Evolutionary conservation across 2,797 vertebrate genomes (phyloP).

Genomic region (Phoebastria nigripes): DNA sequence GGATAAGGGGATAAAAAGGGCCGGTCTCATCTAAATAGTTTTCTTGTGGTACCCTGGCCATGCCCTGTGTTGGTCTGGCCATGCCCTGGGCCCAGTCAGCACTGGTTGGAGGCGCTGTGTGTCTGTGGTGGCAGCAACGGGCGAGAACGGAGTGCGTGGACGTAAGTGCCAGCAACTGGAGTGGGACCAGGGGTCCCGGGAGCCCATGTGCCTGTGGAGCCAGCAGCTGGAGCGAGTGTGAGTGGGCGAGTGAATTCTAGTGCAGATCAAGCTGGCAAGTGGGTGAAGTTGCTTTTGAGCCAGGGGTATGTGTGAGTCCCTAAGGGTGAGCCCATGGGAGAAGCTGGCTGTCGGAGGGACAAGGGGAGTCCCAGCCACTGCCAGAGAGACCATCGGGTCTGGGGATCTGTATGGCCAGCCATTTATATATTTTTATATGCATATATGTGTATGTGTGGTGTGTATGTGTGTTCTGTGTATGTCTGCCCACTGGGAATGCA

Average conservation of each 20-base stretch:
- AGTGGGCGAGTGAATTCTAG: fast-evolving
- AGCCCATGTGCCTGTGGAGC: background rate
- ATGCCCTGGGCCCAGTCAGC: background rate
- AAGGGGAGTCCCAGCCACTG: background rate
- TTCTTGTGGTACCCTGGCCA: background rate
- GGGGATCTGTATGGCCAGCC: background rate
- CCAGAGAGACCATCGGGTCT: background rate
- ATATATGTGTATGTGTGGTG: too few species aligned
- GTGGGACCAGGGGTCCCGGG: fast-evolving
- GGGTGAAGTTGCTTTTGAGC: background rate
- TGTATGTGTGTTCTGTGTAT: too few species aligned
- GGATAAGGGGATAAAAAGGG: background rate
- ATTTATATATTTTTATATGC: too few species aligned
- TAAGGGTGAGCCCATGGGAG: background rate
- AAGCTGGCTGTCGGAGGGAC: background rate
- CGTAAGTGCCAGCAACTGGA: background rate
- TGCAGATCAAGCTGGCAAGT: fast-evolving
- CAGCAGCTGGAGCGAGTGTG: too few species aligned
- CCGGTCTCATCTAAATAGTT: background rate
- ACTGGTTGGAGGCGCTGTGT: background rate
- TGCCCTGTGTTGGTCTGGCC: background rate
- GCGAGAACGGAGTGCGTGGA: fast-evolving
- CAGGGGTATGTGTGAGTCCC: background rate
- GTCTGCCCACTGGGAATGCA: background rate
- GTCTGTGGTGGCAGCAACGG: background rate